Evolutionary conservation across 2,113 vertebrate species (phyloP), one percentile per base, ranked within the genome.

Genomic region (Stercorarius parasiticus): DNA sequence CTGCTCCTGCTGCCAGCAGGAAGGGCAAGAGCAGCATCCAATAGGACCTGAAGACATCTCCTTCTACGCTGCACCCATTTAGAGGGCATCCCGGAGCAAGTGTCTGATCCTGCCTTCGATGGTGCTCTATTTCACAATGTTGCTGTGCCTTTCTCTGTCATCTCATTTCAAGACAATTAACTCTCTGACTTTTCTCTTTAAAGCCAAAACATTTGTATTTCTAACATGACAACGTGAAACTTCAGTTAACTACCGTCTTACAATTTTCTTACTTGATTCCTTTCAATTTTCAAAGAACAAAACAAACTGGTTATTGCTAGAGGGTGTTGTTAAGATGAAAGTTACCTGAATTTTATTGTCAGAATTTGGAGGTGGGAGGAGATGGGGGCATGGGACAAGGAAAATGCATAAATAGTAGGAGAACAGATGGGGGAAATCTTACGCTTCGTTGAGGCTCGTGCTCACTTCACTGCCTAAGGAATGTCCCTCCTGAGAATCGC

Each of bases 91-190:
- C 43, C 43, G 58, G 30, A 95, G 30, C 45, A 78, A 45, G 9
- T 2, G 32, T 29, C 52, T 85, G 64, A 43, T 14, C 23, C 21
- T 79, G 47, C 34, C 49, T 86, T 76, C 0, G 0, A 3, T 27
- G 43, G 22, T 47, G 16, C 34, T 70, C 4, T 15, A 9, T 67
- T 84, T 74, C 72, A 58, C 16, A 27, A 11, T 5, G 26, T 36
- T n/a, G 34, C 55, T 66, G 21, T 42, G 64, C 61, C 45, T 66
- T 81, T 14, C 49, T 49, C 55, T 71, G 25, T 45, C 76, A 81
- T 12, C 47, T 67, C 26, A 43, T 59, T 66, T 74, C 52, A 64
- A 80, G 30, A 45, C 50, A 80, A 14, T n/a, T 45, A 73, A 36
- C 34, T 20, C 36, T 22, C 36, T 8, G 17, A 49, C 47, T 90